Conservation (phyloP, 2,888 invertebrate species). For the Zaprionus lineosus region DNA sequence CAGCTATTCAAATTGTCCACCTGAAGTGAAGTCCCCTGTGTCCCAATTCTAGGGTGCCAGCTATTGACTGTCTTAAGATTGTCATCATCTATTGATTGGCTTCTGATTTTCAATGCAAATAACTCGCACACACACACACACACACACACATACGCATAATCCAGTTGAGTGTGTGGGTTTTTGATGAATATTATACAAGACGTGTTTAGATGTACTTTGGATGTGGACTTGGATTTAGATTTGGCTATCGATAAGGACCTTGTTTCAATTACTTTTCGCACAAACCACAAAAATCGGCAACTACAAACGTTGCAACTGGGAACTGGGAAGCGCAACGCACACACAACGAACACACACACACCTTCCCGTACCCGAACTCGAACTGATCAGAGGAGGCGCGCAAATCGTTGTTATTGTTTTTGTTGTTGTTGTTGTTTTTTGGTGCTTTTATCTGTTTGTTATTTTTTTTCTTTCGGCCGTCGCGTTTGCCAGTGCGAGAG, state of each 20-base stretch:
- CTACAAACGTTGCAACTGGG: constrained; percentile 48
- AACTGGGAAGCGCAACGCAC: no score
- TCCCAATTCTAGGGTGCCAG: not conserved
- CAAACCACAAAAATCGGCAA: constrained; percentile 35
- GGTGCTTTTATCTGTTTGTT: constrained; percentile 13
- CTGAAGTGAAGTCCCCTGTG: constrained; percentile 5
- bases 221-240: no score
- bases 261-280: constrained; percentile 29
- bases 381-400: constrained; percentile 45
- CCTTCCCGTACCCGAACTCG: constrained; percentile 17
- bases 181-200: constrained; percentile 20
- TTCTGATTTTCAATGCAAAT: constrained; percentile 39
- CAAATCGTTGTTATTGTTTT: constrained; percentile 41
- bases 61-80: not conserved
- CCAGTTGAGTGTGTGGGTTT: not conserved
- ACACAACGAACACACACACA: constrained; percentile 36
- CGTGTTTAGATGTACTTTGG: constrained; percentile 35
- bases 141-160: constrained; percentile 10
- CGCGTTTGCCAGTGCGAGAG: constrained; percentile 38
- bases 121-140: constrained; percentile 12
- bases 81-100: constrained; percentile 37
- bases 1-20: constrained; percentile 21
- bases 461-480: constrained; percentile 22
- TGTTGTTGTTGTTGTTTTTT: constrained; percentile 3
- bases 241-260: constrained; percentile 14